These are phyloP conservation scores for Erebia epiphron DNA, from an alignment of 2,888 invertebrate species.

Conservation along the genomic window DNA sequence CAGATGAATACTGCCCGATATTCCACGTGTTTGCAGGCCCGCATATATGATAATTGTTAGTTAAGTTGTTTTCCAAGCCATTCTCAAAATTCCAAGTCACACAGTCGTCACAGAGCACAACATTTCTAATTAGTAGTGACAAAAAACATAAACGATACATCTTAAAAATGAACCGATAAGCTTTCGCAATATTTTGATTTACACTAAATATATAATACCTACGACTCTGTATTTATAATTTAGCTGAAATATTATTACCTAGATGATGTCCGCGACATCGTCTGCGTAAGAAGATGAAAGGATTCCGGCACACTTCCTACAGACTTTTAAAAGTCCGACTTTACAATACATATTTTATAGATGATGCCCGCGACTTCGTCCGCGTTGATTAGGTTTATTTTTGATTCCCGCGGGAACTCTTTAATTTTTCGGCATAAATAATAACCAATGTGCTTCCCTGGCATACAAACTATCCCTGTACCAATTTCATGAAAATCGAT, in stretches of 20 bases:
- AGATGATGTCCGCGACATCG: no score
- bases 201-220: slow-evolving; percentile 39
- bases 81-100: slow-evolving; percentile 54
- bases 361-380: no score
- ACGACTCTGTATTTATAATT: slow-evolving; percentile 33
- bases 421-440: no score
- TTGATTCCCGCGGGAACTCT: no score
- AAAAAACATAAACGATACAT: slow-evolving; percentile 28
- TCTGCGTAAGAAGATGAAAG: no score
- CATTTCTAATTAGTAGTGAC: slow-evolving; percentile 26
- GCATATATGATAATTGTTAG: slow-evolving; percentile 14
- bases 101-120: slow-evolving; percentile 44
- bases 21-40: slow-evolving; percentile 44
- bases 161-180: slow-evolving; percentile 31
- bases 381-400: no score
- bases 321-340: no score
- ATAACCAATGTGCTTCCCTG: no score
- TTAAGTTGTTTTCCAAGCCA: slow-evolving; percentile 45
- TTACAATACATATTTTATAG: no score
- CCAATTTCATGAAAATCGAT: no score
- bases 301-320: no score
- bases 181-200: slow-evolving; percentile 37
- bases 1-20: slow-evolving; percentile 46
- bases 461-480: no score
- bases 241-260: not conserved